phyloP scores from a whole-genome alignment of 2,888 invertebrate species.

The Ctenicera cuprea region DNA sequence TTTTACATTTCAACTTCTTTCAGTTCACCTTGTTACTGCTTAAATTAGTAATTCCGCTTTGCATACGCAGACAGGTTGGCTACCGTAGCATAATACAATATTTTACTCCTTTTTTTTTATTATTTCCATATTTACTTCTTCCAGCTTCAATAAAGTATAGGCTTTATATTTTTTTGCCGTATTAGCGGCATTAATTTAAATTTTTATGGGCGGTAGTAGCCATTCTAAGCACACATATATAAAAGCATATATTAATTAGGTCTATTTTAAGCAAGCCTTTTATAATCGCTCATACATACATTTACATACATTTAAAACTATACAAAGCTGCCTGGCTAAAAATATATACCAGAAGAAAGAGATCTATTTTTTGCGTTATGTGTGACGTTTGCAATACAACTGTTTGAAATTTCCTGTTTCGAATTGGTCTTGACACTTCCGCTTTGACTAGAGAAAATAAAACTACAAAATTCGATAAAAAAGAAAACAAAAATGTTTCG shows the following conservation, averaged over 20 bases:
- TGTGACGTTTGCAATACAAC: no score
- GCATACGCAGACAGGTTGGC: slow-evolving; percentile 35
- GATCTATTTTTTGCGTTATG: no score
- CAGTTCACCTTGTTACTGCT: slow-evolving; percentile 27
- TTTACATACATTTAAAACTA: neutral
- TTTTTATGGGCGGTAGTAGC: slow-evolving; percentile 23
- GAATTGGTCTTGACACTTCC: no score
- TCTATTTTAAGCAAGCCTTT: slow-evolving; percentile 20
- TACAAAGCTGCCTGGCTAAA: no score
- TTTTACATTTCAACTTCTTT: slow-evolving; percentile 40
- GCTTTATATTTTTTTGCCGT: slow-evolving; percentile 26
- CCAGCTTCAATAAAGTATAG: slow-evolving; percentile 28
- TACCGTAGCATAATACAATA: slow-evolving; percentile 34
- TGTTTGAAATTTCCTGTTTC: no score
- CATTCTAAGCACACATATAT: slow-evolving; percentile 13
- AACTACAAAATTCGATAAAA: no score
- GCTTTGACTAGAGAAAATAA: no score
- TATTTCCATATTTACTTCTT: slow-evolving; percentile 33
- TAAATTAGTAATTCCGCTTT: slow-evolving; percentile 34
- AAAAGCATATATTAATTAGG: slow-evolving; percentile 31
- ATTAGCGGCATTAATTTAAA: slow-evolving; percentile 22
- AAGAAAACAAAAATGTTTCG: no score
- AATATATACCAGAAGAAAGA: no score
- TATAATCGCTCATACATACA: slow-evolving; percentile 5
- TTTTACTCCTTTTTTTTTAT: slow-evolving; percentile 12